Evolutionary conservation across 2,888 invertebrate species (phyloP).

Genomic region (Euclidia mi): DNA sequence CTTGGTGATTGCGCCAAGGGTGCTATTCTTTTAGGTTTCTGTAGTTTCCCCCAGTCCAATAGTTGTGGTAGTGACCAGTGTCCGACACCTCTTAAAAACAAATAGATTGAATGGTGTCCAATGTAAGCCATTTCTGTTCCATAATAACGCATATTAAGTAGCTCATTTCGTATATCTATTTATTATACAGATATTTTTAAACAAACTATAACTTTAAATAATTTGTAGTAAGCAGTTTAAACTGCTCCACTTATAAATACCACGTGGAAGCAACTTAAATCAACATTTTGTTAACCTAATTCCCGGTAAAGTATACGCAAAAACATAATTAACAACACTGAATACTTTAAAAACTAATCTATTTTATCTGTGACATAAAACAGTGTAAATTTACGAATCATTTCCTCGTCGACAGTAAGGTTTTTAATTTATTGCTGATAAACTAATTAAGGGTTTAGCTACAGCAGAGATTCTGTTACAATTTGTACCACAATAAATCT

Average conservation of each 20-base stretch:
- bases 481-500: slow-evolving; percentile 66
- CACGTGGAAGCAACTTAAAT: slow-evolving; percentile 1
- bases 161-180: too few relatives aligned
- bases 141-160: background rate
- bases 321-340: slow-evolving; percentile 9
- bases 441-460: slow-evolving; percentile 59
- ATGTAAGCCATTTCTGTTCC: slow-evolving; percentile 6
- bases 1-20: too few relatives aligned
- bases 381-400: slow-evolving; percentile 16
- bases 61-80: too few relatives aligned
- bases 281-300: slow-evolving; percentile 1
- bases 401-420: slow-evolving; percentile 30
- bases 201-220: too few relatives aligned
- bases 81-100: too few relatives aligned
- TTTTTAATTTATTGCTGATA: slow-evolving; percentile 57
- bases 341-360: slow-evolving; percentile 9
- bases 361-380: slow-evolving; percentile 12
- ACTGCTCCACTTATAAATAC: too few relatives aligned
- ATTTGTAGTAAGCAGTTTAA: too few relatives aligned
- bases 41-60: too few relatives aligned
- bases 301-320: background rate
- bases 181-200: too few relatives aligned
- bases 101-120: too few relatives aligned
- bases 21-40: too few relatives aligned
- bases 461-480: slow-evolving; percentile 60